Evolutionary conservation across 2,888 invertebrate genomes (phyloP), one percentile per base, ranked within the genome.

Genomic region (Metallyticus violacea): DNA sequence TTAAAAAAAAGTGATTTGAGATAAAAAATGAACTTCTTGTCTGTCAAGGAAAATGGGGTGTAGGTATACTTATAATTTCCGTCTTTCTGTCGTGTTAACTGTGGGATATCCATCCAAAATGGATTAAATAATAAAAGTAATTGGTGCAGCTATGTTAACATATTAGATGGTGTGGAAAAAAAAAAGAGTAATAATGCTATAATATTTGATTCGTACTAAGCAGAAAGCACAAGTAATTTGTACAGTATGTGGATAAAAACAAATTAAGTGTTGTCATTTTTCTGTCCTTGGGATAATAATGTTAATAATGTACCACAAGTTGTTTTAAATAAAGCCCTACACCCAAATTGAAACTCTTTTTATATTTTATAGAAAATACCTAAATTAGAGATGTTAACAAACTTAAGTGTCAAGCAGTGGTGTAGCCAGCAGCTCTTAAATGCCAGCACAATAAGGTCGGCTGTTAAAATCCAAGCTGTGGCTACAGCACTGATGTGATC

Each of bases 271-370:
- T 86, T 87, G 86, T 86, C 83, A 85, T 85, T 86, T 87, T 86
- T 85, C 81, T 87, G 87, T 87, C 86, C 85, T 86, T 84, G 86
- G 86, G 82, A 81, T 83, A 87, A 86, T 81, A 85, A 86, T 86
- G 62, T 82, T 85, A 86, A 87, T 81, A 81, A 81, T 87, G 86
- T 86, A 87, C 86, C 85, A 86, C 81, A 84, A 83, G 29, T 83
- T 78, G 76, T 87, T 84, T 86, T 87, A 85, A 87, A 87, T 87
- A 87, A 87, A 87, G 86, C 85, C 87, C 86, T 87, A 87, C 87
- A 87, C 87, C 87, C 87, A 87, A 87, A 79, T n/a, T n/a, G n/a
- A n/a, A n/a, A n/a, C n/a, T n/a, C n/a, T n/a, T n/a, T n/a, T n/a
- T n/a, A n/a, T n/a, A n/a, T n/a, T n/a, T n/a, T n/a, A n/a, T n/a